Evolutionary conservation across 2,888 invertebrate species (phyloP), one percentile per base, ranked within the genome.

Genomic region (Zeuzera pyrina): DNA sequence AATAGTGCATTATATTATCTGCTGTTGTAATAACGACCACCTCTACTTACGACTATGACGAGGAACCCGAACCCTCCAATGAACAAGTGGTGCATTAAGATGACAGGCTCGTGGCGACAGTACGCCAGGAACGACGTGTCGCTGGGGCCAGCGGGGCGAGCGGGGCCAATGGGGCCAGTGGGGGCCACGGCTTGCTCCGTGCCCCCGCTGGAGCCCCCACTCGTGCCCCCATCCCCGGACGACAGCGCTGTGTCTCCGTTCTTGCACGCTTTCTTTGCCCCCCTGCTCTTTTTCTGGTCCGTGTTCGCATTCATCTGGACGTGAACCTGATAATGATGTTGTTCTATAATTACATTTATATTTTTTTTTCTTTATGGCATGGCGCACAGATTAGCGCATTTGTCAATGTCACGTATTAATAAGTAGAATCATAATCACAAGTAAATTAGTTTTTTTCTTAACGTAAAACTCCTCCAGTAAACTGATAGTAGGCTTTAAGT

Each of bases 51-150:
- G 63, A 90, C 89, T 31, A 91, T 90, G 34, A 91, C 89, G 12
- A 89, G 74, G 53, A 91, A 88, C 1, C 91, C 91, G 54, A 91
- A 89, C 0, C 89, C 88, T 0, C 91, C 91, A 28, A 91, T 89
- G 52, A 91, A 90, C 8, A 91, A 74, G 49, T 91, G 91, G 64
- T 91, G 91, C 51, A 89, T 85, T 47, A 91, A 86, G 49, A 91
- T 91, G 6, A 91, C 86, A 0, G 90, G 90, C 57, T 91, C 90
- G 37, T 87, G 84, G 8, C 77, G 62, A 45, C 86, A 84, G 61
- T 87, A 88, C 21, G 78, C 68, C n/a, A 86, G 46, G 60, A 87
- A 87, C 2, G 74, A 59, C 0, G 59, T 52, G 12, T 35, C n/a
- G n/a, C n/a, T 41, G 2, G 36, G 33, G 5, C 23, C 11, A 7